These are phyloP conservation scores for Acanthosepion pharaonis DNA, from an alignment of 2,888 invertebrate species.

Conservation along the genomic window DNA sequence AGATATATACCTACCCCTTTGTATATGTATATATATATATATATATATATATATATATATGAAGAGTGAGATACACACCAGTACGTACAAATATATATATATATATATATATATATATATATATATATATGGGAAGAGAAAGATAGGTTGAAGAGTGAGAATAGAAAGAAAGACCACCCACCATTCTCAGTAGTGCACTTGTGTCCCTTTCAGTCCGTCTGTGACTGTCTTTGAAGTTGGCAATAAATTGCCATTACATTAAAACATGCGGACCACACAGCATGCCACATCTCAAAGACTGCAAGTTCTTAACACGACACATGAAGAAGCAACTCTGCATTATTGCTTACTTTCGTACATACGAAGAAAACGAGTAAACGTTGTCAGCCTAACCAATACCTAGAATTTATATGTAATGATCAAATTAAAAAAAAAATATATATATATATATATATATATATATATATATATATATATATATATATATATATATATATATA, in stretches of 20 bases:
- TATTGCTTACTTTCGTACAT: neutral
- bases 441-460: conserved; percentile 36
- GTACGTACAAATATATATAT: no score
- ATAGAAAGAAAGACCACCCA: neutral
- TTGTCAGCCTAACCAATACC: neutral
- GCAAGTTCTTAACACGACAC: neutral
- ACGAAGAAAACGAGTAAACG: no score
- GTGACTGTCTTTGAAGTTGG: neutral
- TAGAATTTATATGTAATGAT: neutral
- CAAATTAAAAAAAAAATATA: neutral
- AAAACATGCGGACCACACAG: neutral
- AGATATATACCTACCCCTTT: no score
- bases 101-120: neutral
- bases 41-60: no score
- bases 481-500: neutral
- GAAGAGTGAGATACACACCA: no score
- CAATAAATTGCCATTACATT: neutral
- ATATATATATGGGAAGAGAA: neutral
- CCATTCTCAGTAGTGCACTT: neutral
- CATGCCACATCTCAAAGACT: neutral
- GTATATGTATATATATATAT: no score
- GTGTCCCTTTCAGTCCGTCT: neutral
- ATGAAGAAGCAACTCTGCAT: neutral
- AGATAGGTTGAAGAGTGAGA: neutral
- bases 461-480: neutral